Evolutionary conservation across 2,888 invertebrate species (phyloP).

Genomic region (Drosophila neonasuta): DNA sequence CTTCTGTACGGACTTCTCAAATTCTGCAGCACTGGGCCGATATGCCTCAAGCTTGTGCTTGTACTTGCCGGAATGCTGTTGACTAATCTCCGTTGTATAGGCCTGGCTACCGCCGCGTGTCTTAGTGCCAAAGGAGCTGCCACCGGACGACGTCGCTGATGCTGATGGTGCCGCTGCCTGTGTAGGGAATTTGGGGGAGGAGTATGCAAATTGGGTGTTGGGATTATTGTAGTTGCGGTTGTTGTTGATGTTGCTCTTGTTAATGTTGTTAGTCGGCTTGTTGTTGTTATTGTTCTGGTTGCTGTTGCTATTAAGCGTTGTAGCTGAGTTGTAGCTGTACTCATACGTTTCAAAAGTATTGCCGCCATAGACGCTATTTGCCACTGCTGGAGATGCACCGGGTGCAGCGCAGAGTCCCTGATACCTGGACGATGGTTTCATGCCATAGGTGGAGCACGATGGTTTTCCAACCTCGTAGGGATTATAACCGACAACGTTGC

Average conservation of each 20-base stretch:
- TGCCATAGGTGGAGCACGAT: slow-evolving; percentile 87
- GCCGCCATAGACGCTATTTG: slow-evolving; percentile 83
- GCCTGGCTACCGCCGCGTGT: slow-evolving; percentile 67
- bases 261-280: slow-evolving; percentile 84
- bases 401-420: slow-evolving; percentile 87
- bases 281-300: slow-evolving; percentile 81
- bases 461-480: slow-evolving; percentile 90
- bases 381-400: slow-evolving; percentile 46
- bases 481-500: slow-evolving; percentile 89
- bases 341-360: slow-evolving; percentile 82
- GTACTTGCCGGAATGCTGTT: slow-evolving; percentile 57
- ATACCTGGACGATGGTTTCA: slow-evolving; percentile 88
- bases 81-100: slow-evolving; percentile 67
- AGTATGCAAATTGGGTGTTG: slow-evolving; percentile 56
- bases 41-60: slow-evolving; percentile 77
- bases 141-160: slow-evolving; percentile 46
- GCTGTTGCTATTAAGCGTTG: slow-evolving; percentile 33
- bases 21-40: slow-evolving; percentile 74
- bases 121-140: slow-evolving; percentile 70
- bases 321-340: slow-evolving; percentile 71
- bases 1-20: slow-evolving; percentile 76
- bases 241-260: slow-evolving; percentile 80
- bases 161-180: slow-evolving; percentile 81
- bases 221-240: slow-evolving; percentile 83
- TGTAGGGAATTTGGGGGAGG: slow-evolving; percentile 79